Percentiles rank a stretch among this genome's conserved stretches.
Evolutionary conservation across 2,888 invertebrate species (phyloP).

Genomic region (Diplazon laetatorius): DNA sequence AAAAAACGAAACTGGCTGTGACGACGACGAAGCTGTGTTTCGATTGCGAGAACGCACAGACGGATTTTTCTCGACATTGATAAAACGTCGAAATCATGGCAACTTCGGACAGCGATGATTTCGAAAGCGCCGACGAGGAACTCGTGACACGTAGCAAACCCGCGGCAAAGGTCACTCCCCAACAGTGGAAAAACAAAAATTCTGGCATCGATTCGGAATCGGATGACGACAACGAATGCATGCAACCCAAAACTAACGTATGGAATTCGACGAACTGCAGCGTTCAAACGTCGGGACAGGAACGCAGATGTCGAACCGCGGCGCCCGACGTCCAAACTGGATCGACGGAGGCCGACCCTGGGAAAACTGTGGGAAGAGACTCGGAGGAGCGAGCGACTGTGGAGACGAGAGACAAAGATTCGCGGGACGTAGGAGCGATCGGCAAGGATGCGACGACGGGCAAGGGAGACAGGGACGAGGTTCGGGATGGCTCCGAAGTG

Average conservation of each 20-base stretch:
- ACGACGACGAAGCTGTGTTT: too few species aligned
- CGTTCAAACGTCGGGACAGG: slow-evolving; percentile 50
- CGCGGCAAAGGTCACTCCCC: slow-evolving; percentile 39
- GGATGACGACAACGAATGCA: slow-evolving; percentile 77
- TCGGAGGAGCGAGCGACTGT: background rate
- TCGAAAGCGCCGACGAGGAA: slow-evolving; percentile 91
- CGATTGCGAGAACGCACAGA: too few species aligned
- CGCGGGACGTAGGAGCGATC: background rate
- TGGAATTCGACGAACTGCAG: slow-evolving; percentile 39
- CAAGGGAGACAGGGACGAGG: background rate
- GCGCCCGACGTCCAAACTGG: background rate
- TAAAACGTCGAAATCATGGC: slow-evolving; percentile 83
- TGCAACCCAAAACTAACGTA: slow-evolving; percentile 61
- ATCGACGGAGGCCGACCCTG: background rate
- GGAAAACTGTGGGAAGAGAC: background rate
- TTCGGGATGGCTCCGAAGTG: background rate
- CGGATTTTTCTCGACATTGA: background rate
- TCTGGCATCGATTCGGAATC: slow-evolving; percentile 78
- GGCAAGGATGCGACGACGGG: background rate
- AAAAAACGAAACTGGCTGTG: too few species aligned
- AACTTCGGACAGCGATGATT: slow-evolving; percentile 89
- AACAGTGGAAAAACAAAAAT: slow-evolving; percentile 61
- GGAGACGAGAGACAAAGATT: background rate
- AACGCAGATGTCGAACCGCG: slow-evolving; percentile 22
- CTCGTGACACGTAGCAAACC: slow-evolving; percentile 75